phyloP scores from a whole-genome alignment of 2,113 vertebrate species.

The Heptranchias perlo region DNA sequence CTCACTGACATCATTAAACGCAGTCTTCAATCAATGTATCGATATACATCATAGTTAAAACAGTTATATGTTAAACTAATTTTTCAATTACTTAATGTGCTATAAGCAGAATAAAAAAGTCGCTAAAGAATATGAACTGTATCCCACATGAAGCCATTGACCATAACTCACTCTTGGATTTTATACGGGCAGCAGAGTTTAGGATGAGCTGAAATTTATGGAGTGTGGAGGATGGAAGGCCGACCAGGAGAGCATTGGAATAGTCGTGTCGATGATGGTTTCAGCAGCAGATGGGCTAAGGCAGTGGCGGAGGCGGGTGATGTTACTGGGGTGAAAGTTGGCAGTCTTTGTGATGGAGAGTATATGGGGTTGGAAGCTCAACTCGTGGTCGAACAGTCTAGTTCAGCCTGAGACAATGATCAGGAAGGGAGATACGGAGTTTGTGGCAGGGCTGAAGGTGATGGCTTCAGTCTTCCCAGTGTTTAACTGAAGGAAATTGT shows the following conservation, averaged over 20 bases:
- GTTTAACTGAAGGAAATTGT: not conserved
- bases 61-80: not conserved
- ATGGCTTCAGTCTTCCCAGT: not conserved
- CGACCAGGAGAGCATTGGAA: no score
- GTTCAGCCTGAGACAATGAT: not conserved
- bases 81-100: not conserved
- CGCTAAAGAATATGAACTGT: not conserved
- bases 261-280: not conserved
- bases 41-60: not conserved
- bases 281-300: not conserved
- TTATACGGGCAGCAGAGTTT: not conserved
- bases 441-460: not conserved
- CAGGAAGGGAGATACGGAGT: not conserved
- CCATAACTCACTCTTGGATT: not conserved
- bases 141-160: not conserved
- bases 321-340: not conserved
- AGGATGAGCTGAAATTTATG: no score
- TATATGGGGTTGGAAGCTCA: not conserved
- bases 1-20: not conserved
- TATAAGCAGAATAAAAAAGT: not conserved
- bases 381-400: not conserved
- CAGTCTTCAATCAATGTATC: not conserved
- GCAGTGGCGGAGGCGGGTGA: not conserved
- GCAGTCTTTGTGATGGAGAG: not conserved
- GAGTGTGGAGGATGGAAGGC: no score